Evolutionary conservation across 1,140 invertebrate genomes (phyloP), one percentile per base, ranked within the genome.

Genomic region (Neodiprion pinetum): DNA sequence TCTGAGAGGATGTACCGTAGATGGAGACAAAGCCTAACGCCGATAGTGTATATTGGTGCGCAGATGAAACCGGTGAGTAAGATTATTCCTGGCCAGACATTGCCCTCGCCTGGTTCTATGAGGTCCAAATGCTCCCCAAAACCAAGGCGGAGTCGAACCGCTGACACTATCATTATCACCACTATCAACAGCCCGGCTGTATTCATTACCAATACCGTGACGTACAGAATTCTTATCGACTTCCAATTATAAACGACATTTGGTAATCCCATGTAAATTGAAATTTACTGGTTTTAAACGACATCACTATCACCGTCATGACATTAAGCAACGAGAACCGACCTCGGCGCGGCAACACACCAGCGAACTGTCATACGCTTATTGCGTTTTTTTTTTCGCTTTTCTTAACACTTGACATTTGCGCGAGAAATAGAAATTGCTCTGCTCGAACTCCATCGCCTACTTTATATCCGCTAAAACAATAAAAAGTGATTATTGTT

Each of bases 121-220:
- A 81, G 70, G 9, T 79, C 77, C 48, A 78, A 7, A 12, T 78
- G 71, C 67, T 78, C 75, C 0, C 74, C 76, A 7, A 81, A 28
- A 9, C 61, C 48, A 8, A 47, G 48, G 9, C 74, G 67, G 17
- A 79, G 69, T 23, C 72, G 69, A 1, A 76, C 61, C 11, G 78
- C 78, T 70, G 76, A 77, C 8, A 79, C 9, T n/a, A 79, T 68
- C 28, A 74, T 70, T 1, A 72, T 7, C 1, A 47, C 17, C 0
- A 74, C 3, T 10, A 75, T 48, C 7, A 78, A 12, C 9, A 72
- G 1, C 0, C 78, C 78, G n/a, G 73, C 61, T 48, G 72, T 8
- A 1, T 77, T 79, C 76, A 79, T 77, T 1, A 72, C 72, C 1
- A 74, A 61, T n/a, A 79, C 67, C 9, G 50, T 49, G 1, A 50